These are phyloP conservation scores for Sebastes schlegelii DNA, from an alignment of 2,113 vertebrate genomes.

Conservation along the genomic window DNA sequence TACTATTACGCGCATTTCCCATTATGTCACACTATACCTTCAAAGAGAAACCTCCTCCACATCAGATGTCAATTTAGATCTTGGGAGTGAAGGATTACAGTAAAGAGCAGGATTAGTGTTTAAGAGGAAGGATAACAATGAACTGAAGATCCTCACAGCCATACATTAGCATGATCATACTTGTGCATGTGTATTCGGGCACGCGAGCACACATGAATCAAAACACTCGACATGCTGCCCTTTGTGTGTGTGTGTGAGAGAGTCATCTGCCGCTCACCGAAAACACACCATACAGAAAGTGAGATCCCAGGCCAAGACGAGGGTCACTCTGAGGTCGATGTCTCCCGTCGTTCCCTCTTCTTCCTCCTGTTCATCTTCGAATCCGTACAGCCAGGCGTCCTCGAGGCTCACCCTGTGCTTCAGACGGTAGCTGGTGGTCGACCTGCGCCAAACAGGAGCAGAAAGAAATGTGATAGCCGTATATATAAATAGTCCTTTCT, in stretches of 20 bases:
- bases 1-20: background rate
- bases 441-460: slow-evolving; percentile 56
- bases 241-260: background rate
- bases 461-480: background rate
- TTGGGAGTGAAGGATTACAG: background rate
- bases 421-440: slow-evolving; percentile 75
- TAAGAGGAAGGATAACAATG: background rate
- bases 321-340: slow-evolving; percentile 55
- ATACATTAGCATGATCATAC: background rate
- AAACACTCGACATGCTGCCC: background rate
- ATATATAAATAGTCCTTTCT: background rate
- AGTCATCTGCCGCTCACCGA: slow-evolving; percentile 62
- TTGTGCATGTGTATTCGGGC: background rate
- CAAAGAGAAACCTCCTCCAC: background rate
- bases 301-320: slow-evolving; percentile 72
- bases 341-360: slow-evolving; percentile 42
- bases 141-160: background rate
- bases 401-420: slow-evolving; percentile 74
- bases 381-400: slow-evolving; percentile 68
- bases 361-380: slow-evolving; percentile 58
- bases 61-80: background rate
- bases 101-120: background rate
- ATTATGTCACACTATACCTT: background rate
- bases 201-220: background rate
- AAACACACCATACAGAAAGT: slow-evolving; percentile 76